Percentiles rank a stretch among this genome's conserved stretches.
phyloP scores from a whole-genome alignment of 2,888 invertebrate genomes.

The Calameuta idolon region DNA sequence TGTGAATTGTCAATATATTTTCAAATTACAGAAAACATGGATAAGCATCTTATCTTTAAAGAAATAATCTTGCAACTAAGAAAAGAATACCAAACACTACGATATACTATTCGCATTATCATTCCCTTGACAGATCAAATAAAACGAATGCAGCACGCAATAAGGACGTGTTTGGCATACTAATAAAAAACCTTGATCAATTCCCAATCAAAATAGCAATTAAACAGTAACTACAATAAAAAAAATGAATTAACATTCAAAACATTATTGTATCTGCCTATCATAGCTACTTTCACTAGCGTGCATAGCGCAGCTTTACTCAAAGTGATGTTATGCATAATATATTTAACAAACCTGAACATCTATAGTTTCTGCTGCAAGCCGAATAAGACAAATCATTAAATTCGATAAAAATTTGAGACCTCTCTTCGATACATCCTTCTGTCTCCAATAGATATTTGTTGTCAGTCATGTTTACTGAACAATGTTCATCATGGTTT shows the following conservation, averaged over 20 bases:
- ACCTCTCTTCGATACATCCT: background rate
- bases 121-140: background rate
- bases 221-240: background rate
- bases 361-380: background rate
- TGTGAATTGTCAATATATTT: background rate
- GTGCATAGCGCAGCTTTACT: too few species aligned
- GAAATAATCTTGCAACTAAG: background rate
- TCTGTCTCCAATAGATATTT: background rate
- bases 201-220: background rate
- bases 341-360: background rate
- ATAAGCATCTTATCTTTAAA: background rate
- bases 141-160: background rate
- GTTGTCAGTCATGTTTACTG: background rate
- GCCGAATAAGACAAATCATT: background rate
- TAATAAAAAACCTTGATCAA: background rate
- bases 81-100: background rate
- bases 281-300: too few species aligned
- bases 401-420: background rate
- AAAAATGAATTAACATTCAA: background rate
- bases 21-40: background rate
- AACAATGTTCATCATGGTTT: background rate
- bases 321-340: too few species aligned
- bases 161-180: background rate
- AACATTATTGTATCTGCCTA: too few species aligned
- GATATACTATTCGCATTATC: background rate